Evolutionary conservation across 2,888 invertebrate species (phyloP).

Genomic region (Achlya flavicornis): DNA sequence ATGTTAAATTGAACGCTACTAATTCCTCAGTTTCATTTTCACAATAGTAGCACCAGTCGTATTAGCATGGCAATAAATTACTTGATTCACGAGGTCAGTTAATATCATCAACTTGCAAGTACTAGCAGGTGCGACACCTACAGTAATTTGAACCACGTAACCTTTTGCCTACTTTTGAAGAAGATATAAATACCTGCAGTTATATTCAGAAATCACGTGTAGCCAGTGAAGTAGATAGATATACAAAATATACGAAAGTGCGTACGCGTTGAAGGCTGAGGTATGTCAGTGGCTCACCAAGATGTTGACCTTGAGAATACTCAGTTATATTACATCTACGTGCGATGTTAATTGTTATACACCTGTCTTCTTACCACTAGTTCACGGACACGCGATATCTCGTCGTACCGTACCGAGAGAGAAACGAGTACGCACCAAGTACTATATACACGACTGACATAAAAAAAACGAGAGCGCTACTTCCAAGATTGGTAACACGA

Average conservation of each 20-base stretch:
- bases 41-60: neutral
- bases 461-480: neutral
- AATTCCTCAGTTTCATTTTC: neutral
- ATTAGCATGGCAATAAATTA: neutral
- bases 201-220: neutral
- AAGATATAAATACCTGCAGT: neutral
- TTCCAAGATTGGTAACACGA: neutral
- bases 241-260: conserved; percentile 14
- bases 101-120: conserved; percentile 14
- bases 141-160: conserved; percentile 16
- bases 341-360: conserved; percentile 27
- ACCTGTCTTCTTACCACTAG: conserved; percentile 28
- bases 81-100: neutral
- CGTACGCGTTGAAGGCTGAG: conserved; percentile 26
- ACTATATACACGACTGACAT: neutral
- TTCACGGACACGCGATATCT: conserved; percentile 42
- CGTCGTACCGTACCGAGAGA: conserved; percentile 31
- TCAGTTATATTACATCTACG: conserved; percentile 34
- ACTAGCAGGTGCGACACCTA: conserved; percentile 19
- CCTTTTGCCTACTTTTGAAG: conserved; percentile 19
- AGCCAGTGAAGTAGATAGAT: neutral
- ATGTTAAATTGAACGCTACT: neutral
- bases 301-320: conserved; percentile 47
- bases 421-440: conserved; percentile 16
- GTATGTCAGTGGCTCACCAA: conserved; percentile 37